A percentile compares a stretch with the other conserved stretches of the same genome.
These are phyloP conservation scores for Phoebastria nigripes DNA, from an alignment of 2,797 vertebrate genomes.

Conservation along the genomic window DNA sequence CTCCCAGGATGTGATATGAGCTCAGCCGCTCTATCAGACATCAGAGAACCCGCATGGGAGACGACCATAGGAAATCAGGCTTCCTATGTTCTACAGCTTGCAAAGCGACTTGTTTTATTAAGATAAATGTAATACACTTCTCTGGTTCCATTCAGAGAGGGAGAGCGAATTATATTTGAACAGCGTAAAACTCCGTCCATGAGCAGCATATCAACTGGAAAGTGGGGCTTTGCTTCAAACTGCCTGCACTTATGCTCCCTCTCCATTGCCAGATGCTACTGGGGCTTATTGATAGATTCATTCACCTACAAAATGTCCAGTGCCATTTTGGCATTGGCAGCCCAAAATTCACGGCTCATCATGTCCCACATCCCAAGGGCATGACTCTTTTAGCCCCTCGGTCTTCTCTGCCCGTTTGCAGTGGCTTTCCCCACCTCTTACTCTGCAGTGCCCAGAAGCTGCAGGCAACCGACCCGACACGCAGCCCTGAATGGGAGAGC, in stretches of 20 bases:
- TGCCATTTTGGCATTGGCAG: not conserved
- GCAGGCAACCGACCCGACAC: accelerated
- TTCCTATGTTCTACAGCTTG: not conserved
- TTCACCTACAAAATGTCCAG: not conserved
- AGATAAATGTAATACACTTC: slow-evolving; percentile 37
- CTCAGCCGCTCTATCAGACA: not conserved
- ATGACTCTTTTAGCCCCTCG: not conserved
- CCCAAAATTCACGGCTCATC: not conserved
- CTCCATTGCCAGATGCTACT: not conserved
- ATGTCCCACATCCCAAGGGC: not conserved
- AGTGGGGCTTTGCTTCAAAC: not conserved
- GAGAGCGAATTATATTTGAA: slow-evolving; percentile 17
- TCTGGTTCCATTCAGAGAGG: not conserved
- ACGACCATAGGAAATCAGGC: accelerated
- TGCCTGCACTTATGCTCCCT: accelerated
- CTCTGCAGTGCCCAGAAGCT: not conserved
- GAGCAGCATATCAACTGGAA: slow-evolving; percentile 35
- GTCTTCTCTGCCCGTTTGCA: not conserved
- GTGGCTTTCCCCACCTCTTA: not conserved
- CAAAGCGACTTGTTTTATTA: not conserved
- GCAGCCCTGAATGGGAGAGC: not conserved
- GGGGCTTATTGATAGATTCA: not conserved
- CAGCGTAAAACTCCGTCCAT: not conserved
- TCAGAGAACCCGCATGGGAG: not conserved
- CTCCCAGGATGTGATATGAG: not conserved